A percentile compares a stretch with the other conserved stretches of the same genome.
These are phyloP conservation scores for Percopsis omiscomaycus DNA, from an alignment of 2,797 vertebrate species.

Conservation along the genomic window DNA sequence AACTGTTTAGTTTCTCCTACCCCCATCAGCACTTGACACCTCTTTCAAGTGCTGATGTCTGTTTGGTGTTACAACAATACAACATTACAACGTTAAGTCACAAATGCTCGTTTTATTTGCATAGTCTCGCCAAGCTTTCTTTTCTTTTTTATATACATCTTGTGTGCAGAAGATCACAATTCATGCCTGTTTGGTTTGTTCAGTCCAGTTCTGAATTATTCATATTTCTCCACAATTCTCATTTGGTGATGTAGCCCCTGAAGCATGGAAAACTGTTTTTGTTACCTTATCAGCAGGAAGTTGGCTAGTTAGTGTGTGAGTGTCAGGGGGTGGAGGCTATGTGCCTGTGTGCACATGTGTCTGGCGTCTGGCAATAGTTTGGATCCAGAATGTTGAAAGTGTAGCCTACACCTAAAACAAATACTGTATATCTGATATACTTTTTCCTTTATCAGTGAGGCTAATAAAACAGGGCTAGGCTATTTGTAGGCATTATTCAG, in stretches of 20 bases:
- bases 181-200: slow-evolving; percentile 13
- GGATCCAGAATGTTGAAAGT: not conserved
- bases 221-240: slow-evolving; percentile 28
- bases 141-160: not conserved
- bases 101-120: too few species aligned
- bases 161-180: not conserved
- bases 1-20: not conserved
- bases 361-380: not conserved
- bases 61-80: too few species aligned
- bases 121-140: too few species aligned
- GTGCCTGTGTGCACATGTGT: too few species aligned
- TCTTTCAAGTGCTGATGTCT: too few species aligned
- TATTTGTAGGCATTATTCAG: not conserved
- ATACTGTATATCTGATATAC: not conserved
- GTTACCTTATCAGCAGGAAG: slow-evolving; percentile 21
- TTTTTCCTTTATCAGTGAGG: not conserved
- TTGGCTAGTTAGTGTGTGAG: too few species aligned
- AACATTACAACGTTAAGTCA: too few species aligned
- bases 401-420: too few species aligned
- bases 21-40: not conserved
- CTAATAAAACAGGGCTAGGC: not conserved
- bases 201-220: slow-evolving; percentile 43
- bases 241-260: slow-evolving; percentile 27
- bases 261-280: slow-evolving; percentile 20
- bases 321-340: too few species aligned